These are phyloP conservation scores for Todus mexicanus DNA, from an alignment of 2,797 vertebrate species.

Conservation along the genomic window DNA sequence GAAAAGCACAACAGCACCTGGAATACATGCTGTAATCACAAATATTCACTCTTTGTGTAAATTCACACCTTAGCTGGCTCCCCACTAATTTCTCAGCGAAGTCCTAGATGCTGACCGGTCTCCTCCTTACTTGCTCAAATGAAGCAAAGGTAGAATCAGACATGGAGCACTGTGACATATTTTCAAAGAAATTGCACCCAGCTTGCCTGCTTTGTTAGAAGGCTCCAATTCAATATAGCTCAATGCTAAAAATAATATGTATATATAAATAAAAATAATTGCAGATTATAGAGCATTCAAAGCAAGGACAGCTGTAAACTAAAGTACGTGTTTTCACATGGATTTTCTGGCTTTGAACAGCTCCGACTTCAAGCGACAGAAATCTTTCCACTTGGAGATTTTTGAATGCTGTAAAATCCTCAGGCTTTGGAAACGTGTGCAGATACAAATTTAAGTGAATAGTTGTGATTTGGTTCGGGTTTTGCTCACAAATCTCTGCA, in stretches of 20 bases:
- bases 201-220: background rate
- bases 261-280: background rate
- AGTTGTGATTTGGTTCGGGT: background rate
- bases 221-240: background rate
- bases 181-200: background rate
- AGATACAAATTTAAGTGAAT: background rate
- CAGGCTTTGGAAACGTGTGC: background rate
- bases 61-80: background rate
- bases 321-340: background rate
- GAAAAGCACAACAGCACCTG: background rate
- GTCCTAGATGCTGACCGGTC: background rate
- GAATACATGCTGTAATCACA: background rate
- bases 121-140: background rate
- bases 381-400: background rate
- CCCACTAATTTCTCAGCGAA: background rate
- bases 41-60: background rate
- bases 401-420: background rate
- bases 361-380: background rate
- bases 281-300: background rate
- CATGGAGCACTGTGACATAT: background rate
- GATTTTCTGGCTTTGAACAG: slow-evolving; percentile 9
- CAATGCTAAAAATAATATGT: background rate
- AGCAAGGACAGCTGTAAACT: background rate
- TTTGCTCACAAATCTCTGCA: background rate
- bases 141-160: background rate